Conservation (phyloP, 2,797 vertebrate genomes). For the Labroides dimidiatus region DNA sequence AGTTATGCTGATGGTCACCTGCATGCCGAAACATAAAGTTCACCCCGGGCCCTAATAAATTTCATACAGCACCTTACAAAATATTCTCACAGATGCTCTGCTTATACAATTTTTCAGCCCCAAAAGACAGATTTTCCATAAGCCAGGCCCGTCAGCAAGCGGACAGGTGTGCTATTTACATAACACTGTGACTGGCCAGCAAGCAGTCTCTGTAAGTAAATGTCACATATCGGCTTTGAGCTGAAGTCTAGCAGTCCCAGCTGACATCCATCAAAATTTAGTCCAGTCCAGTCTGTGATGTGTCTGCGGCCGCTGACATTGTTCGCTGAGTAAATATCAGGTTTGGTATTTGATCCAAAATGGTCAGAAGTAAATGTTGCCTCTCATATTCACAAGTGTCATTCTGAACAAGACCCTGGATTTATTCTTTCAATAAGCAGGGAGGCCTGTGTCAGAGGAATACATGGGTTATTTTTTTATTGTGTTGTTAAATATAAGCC, state of each 20-base stretch:
- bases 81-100: conserved; percentile 60
- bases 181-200: conserved; percentile 72
- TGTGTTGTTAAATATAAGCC: conserved; percentile 5
- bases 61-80: conserved; percentile 22
- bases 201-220: conserved; percentile 79
- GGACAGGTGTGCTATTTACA: conserved; percentile 86
- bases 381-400: conserved; percentile 60
- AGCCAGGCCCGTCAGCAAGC: conserved; percentile 57
- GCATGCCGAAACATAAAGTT: background rate
- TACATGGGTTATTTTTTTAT: conserved; percentile 2
- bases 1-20: background rate
- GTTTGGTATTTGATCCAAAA: conserved; percentile 65
- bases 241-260: conserved; percentile 69
- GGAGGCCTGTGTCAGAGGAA: background rate
- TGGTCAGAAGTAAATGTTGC: conserved; percentile 71
- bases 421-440: conserved; percentile 10
- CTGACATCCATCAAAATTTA: conserved; percentile 80
- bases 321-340: conserved; percentile 70
- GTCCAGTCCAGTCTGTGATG: conserved; percentile 60
- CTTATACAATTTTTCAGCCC: conserved; percentile 61
- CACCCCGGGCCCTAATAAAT: background rate
- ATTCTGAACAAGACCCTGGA: conserved; percentile 25
- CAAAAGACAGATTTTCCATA: conserved; percentile 72
- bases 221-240: conserved; percentile 79
- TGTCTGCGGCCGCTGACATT: conserved; percentile 65